phyloP scores from a whole-genome alignment of 2,888 invertebrate species.

The Congeria kusceri region DNA sequence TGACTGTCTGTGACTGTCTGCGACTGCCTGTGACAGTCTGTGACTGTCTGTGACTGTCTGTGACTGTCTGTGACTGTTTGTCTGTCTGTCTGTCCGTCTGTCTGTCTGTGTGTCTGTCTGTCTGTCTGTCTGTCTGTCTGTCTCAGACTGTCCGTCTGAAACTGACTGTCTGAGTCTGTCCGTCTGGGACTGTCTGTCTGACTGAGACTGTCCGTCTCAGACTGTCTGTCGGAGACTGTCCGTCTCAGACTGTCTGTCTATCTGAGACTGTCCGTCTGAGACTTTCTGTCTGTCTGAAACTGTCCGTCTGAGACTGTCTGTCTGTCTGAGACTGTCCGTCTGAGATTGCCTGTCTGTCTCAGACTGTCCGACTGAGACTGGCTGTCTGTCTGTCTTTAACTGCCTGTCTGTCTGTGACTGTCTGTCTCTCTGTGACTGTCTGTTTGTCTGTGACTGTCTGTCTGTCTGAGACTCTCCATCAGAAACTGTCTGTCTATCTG shows the following conservation, averaged over 20 bases:
- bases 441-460: no score
- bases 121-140: slow-evolving; percentile 42
- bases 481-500: no score
- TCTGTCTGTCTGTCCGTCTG: no score
- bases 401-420: no score
- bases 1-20: slow-evolving; percentile 29
- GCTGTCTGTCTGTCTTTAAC: slow-evolving; percentile 1
- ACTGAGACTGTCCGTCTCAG: slow-evolving; percentile 43
- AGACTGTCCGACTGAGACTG: neutral
- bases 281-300: no score
- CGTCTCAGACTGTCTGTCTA: no score
- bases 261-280: no score
- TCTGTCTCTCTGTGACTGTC: no score
- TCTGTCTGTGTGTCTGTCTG: no score
- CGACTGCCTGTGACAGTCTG: slow-evolving; percentile 31
- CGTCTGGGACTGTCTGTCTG: slow-evolving; percentile 42
- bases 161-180: slow-evolving; percentile 26
- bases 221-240: no score
- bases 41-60: slow-evolving; percentile 43
- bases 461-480: no score
- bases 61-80: slow-evolving; percentile 46
- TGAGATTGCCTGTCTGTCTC: slow-evolving; percentile 26
- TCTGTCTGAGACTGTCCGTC: slow-evolving; percentile 18
- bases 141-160: slow-evolving; percentile 33
- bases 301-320: slow-evolving; percentile 14